phyloP scores from a whole-genome alignment of 1,140 invertebrate genomes.

The Argopecten irradians region DNA sequence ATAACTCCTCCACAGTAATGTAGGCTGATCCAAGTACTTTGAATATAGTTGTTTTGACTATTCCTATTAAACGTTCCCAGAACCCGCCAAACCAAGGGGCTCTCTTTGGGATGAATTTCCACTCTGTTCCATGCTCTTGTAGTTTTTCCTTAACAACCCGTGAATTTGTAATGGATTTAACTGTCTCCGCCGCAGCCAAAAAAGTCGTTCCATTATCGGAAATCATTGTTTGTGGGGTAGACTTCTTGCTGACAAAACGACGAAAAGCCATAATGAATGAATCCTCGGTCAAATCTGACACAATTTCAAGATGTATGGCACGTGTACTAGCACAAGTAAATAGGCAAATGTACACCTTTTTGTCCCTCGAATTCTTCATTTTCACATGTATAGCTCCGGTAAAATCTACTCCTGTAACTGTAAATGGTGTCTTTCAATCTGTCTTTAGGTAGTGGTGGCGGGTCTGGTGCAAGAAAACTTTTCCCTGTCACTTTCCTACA shows the following conservation, averaged over 20 bases:
- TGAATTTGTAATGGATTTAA: not conserved
- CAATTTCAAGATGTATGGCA: conserved; percentile 30
- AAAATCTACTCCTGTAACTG: too few species aligned
- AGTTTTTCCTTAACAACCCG: conserved; percentile 15
- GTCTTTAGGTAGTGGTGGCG: not conserved
- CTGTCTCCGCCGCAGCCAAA: too few species aligned
- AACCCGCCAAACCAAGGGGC: conserved; percentile 45
- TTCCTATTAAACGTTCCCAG: conserved; percentile 37
- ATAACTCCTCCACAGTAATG: too few species aligned
- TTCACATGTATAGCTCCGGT: too few species aligned
- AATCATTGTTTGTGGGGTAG: too few species aligned
- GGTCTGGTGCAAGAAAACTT: not conserved
- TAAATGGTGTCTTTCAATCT: not conserved
- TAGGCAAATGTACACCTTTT: conserved; percentile 44
- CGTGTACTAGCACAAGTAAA: conserved; percentile 34
- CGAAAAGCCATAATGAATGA: too few species aligned
- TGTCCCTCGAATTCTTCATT: too few species aligned
- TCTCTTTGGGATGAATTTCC: conserved; percentile 38
- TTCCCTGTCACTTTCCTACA: too few species aligned
- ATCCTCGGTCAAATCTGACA: conserved; percentile 26
- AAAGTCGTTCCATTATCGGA: too few species aligned
- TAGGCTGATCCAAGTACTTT: too few species aligned
- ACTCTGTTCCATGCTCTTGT: not conserved
- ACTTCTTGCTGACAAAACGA: too few species aligned
- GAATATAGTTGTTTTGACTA: too few species aligned